Base-by-base conservation (phyloP, 2,113 vertebrate species). In the Xenus cinereus region DNA sequence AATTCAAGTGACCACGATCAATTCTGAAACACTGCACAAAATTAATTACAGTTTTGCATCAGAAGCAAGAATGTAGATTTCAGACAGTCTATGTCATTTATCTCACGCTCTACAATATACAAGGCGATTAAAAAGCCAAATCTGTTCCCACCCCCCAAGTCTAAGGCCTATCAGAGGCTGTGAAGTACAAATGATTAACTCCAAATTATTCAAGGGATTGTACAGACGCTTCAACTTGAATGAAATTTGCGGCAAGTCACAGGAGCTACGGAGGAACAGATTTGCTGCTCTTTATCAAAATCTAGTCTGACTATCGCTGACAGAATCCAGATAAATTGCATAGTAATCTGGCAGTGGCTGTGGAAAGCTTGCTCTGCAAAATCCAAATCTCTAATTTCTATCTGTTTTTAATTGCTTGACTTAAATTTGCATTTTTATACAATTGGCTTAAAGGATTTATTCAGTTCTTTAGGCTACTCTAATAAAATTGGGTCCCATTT, bases 11-110 rank as follows among this genome's bases (percentile, higher is more conserved):
- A 98, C 98, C 98, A 98, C 98, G 97, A 99, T 99, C 99, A 99
- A 99, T 99, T 99, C 98, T 98, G 98, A 99, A 99, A 99, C 98
- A 98, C 98, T 98, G 99, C 98, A 99, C 98, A 98, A 99, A 99
- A 99, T 99, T 99, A 99, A 99, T 99, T 99, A 99, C 98, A 98
- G 98, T 99, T 99, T 98, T 98, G 98, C 99, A 99, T 99, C 98
- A 98, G 98, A 98, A 98, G 97, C 98, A 98, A 98, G 98, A 98
- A 98, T 98, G 98, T 95, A 98, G 98, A 98, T 98, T 98, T 98
- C 98, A 98, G 98, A 97, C 98, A 97, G 96, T 97, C 75, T 16
- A 46, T 97, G 98, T 98, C 98, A 99, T 99, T 99, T 99, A 98
- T 99, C 99, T 99, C 97, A 4, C 35, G 94, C 98, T n/a, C 86